Evolutionary conservation across 2,888 invertebrate genomes (phyloP), one percentile per base, ranked within the genome.

Genomic region (Camptogramma bilineatum): DNA sequence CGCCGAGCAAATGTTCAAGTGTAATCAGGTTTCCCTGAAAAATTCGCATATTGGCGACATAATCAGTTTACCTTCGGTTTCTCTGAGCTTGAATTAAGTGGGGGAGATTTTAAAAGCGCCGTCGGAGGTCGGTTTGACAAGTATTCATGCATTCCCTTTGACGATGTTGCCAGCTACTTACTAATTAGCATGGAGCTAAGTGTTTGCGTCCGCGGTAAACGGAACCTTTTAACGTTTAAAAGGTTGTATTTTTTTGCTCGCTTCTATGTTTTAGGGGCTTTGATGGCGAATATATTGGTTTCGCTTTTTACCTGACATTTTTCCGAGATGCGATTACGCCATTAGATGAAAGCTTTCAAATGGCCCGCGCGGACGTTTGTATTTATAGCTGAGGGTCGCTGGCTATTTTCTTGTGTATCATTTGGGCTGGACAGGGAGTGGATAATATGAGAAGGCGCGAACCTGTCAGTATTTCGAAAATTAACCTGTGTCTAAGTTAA

Each of bases 121-220:
- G 85, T 80, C 79, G 81, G 86, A 87, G 87, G 86, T 87, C 80
- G 86, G 84, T 85, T 85, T 81, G 78, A 81, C 79, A 90, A 91
- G 92, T 92, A 92, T 91, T 93, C 93, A 91, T 89, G 87, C 90
- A 93, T 93, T 93, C 93, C 88, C 93, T 93, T 93, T 93, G 91
- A 91, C 88, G 88, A 78, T 85, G 90, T 86, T 84, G 82, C 83
- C 82, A 79, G 90, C 91, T 92, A 91, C 92, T 92, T 93, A 91
- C 85, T 92, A 93, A 93, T 93, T 93, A 93, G 92, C 86, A 85
- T 83, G 86, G 81, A 85, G 87, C 86, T 92, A 93, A 93, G 91
- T 93, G 93, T 93, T 92, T 92, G 90, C 88, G 91, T 91, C 90
- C 91, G 85, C 90, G 88, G 87, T 93, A 92, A 93, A 91, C 93